Base-by-base conservation (phyloP, 2,888 invertebrate species). In the Protophormia terraenovae region DNA sequence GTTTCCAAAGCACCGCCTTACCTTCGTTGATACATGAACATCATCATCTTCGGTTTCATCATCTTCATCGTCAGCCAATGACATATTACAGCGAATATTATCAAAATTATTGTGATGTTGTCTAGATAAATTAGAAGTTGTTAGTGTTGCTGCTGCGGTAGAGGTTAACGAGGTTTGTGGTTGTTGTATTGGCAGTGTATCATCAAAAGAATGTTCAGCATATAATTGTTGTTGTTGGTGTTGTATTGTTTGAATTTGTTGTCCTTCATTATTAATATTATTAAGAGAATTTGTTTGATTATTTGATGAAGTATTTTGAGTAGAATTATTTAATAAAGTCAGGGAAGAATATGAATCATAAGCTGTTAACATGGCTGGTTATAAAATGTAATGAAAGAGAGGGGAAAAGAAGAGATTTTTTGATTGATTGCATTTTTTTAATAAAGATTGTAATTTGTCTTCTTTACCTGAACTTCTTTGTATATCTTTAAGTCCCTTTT, bases 1-100 rank as follows among this genome's bases (percentile, higher is more conserved):
- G 94, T 95, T 94, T 93, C 94, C 94, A 93, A 94, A 94, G 94
- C 94, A 94, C 93, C 93, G 92, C 93, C 95, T 94, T 95, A 95
- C 95, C 95, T 95, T 94, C 93, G 94, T 90, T 89, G 90, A 88
- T 86, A 88, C 89, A 86, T 86, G 84, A 73, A 87, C 83, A 78
- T 90, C 90, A 89, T 89, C 83, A 35, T 81, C 89, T 88, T 89
- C 90, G 84, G 89, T 90, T 88, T 90, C 91, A 85, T 90, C 89
- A 22, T 88, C 88, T 67, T 88, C 86, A 60, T 84, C 84, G 64
- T 84, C 83, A 29, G 16, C 62, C 41, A 86, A 29, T 1, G 77
- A 62, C 83, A 80, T 86, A 72, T 83, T 86, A 67, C 67, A 86
- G 79, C 79, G 83, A 77, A 62, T 75, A 86, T 87, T 86, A 67